Base-by-base conservation (phyloP, 2,797 vertebrate species). In the Momotus momota region DNA sequence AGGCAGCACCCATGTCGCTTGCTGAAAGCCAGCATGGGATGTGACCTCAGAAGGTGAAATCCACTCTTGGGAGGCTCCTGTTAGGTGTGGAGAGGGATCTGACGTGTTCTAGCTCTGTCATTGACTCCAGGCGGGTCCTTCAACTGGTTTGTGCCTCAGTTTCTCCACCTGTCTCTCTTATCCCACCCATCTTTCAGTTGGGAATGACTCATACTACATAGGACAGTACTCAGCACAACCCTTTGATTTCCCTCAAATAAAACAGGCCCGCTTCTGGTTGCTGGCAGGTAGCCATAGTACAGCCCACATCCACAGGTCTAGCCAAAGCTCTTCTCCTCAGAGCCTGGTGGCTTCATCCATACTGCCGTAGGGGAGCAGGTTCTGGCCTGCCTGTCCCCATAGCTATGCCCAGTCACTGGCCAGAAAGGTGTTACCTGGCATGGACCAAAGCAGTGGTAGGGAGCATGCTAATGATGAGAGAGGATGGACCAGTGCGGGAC, bases 321-420 rank as follows among this genome's bases (percentile, higher is more conserved):
- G 8, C 46, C 51, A 16, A 51, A 84, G 8, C 55, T 60, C 31
- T 71, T 38, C 43, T 31, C 27, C 81, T 81, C 61, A 55, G 57
- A 86, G n/a, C 48, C 20, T 9, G 9, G 27, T 95, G 82, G 7
- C 21, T 71, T 52, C 41, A 23, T 31, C 69, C 60, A 4, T 27
- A 22, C 4, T 77, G 27, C n/a, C 43, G 1, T n/a, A 45, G 0
- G 3, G 43, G 40, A 81, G 7, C 0, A 7, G 23, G 5, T 48
- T 38, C 67, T 62, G 41, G 22, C 14, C 51, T 48, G 40, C 9
- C 51, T 83, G 40, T 80, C 43, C 45, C 55, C 15, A 2, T 1
- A 31, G 25, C 52, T 48, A 8, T 11, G 26, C 35, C 1, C 1
- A 45, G 54, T 13, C 49, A 18, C n/a, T 64, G 38, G 5, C 26